A percentile compares a stretch with the other conserved stretches of the same genome.
Evolutionary conservation across 2,113 vertebrate genomes (phyloP).

Genomic region (Oreochromis tanganicae): DNA sequence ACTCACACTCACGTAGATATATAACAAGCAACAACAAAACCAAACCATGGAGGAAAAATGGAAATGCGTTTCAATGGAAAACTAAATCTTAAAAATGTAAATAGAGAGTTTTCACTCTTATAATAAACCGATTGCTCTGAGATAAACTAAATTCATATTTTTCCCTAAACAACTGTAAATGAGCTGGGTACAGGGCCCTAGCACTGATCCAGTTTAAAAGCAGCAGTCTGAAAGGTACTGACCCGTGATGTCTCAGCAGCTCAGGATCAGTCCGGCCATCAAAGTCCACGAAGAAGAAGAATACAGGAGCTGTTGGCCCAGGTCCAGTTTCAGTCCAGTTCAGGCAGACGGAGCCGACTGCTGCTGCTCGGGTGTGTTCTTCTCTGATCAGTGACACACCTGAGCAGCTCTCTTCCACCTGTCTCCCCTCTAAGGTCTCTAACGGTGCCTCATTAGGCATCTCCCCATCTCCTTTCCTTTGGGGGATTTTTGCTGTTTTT

Average conservation of each 20-base stretch:
- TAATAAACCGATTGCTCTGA: not conserved
- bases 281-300: not conserved
- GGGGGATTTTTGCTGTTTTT: constrained; percentile 16
- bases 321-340: not conserved
- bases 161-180: not conserved
- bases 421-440: not conserved
- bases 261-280: constrained; percentile 16
- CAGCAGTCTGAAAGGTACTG: not conserved
- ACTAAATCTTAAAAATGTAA: not conserved
- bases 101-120: not conserved
- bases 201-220: not conserved
- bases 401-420: not conserved
- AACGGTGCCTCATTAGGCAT: constrained; percentile 38
- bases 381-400: not conserved
- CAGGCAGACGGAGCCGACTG: not conserved
- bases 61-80: not conserved
- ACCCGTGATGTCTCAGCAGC: not conserved
- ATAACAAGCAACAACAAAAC: not conserved
- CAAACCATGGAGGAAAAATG: not conserved
- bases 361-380: not conserved
- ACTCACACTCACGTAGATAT: not conserved
- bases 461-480: not conserved
- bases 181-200: not conserved
- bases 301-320: not conserved
- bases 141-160: not conserved